phyloP scores from a whole-genome alignment of 2,113 vertebrate genomes.

The Equus quagga region DNA sequence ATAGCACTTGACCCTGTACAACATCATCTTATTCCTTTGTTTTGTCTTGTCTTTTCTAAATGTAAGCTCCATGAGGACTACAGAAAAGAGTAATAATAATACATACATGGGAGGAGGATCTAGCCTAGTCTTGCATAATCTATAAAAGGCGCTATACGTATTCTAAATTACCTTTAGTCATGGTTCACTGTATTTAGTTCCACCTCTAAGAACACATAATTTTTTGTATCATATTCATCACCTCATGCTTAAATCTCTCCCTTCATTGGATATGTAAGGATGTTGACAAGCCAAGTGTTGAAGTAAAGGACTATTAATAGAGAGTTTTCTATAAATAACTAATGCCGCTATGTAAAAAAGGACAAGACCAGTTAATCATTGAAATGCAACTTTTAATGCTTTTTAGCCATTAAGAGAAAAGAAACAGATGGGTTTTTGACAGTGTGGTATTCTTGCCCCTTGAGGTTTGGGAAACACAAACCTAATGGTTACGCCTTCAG shows the following conservation, averaged over 20 bases:
- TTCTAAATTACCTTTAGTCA: not conserved
- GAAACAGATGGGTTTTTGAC: not conserved
- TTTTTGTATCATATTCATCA: not conserved
- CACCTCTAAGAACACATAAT: not conserved
- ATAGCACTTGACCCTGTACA: not conserved
- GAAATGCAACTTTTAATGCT: not conserved
- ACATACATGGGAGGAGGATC: not conserved
- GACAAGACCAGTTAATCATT: not conserved
- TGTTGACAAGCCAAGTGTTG: not conserved
- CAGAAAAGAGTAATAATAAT: not conserved
- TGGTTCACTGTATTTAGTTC: not conserved
- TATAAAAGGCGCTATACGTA: not conserved
- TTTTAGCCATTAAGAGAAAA: slow-evolving; percentile 30
- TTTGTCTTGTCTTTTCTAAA: not conserved
- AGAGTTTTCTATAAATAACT: slow-evolving; percentile 43
- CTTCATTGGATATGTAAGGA: not conserved
- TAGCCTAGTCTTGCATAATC: not conserved
- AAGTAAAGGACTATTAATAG: slow-evolving; percentile 30
- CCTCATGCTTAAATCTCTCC: not conserved
- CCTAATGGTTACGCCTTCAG: slow-evolving; percentile 56
- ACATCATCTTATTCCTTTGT: not conserved
- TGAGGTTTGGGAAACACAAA: slow-evolving; percentile 29
- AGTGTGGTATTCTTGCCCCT: not conserved
- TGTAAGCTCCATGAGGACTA: not conserved
- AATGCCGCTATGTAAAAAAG: not conserved